Percentiles rank a stretch among this genome's conserved stretches.
Conservation (phyloP, 1,140 invertebrate genomes). For the Ostrea edulis region DNA sequence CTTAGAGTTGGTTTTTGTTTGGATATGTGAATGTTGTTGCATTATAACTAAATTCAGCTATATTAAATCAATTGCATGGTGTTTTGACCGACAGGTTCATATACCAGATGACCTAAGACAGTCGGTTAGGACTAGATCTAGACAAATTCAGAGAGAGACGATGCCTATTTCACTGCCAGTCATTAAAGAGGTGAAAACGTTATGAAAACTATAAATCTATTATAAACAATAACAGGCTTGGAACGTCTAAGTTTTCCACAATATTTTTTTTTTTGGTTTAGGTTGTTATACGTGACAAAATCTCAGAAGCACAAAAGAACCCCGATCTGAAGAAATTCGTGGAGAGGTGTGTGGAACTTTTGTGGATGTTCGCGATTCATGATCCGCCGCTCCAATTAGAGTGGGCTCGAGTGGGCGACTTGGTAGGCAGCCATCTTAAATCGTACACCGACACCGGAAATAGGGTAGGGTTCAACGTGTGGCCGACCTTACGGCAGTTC, state of each 20-base stretch:
- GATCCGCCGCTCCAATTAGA: not conserved
- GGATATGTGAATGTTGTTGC: too few relatives aligned
- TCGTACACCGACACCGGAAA: not conserved
- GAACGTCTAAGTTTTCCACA: not conserved
- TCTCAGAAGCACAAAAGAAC: not conserved
- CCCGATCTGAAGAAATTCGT: not conserved
- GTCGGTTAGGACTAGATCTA: not conserved
- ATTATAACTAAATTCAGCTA: too few relatives aligned
- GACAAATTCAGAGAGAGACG: not conserved
- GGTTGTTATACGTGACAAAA: slow-evolving; percentile 22
- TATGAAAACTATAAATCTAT: not conserved
- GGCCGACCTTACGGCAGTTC: not conserved
- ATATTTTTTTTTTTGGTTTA: not conserved
- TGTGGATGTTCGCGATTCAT: slow-evolving; percentile 26
- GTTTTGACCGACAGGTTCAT: not conserved
- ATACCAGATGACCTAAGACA: not conserved
- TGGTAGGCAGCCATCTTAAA: slow-evolving; percentile 1
- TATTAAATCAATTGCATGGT: not conserved
- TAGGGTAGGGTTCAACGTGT: slow-evolving; percentile 4
- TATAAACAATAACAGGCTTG: not conserved
- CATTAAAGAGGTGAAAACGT: not conserved
- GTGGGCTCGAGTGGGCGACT: not conserved
- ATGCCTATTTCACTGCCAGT: not conserved
- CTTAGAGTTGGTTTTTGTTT: too few relatives aligned
- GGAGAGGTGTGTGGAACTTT: slow-evolving; percentile 14